phyloP scores from a whole-genome alignment of 2,113 vertebrate genomes.

The Eublepharis macularius region DNA sequence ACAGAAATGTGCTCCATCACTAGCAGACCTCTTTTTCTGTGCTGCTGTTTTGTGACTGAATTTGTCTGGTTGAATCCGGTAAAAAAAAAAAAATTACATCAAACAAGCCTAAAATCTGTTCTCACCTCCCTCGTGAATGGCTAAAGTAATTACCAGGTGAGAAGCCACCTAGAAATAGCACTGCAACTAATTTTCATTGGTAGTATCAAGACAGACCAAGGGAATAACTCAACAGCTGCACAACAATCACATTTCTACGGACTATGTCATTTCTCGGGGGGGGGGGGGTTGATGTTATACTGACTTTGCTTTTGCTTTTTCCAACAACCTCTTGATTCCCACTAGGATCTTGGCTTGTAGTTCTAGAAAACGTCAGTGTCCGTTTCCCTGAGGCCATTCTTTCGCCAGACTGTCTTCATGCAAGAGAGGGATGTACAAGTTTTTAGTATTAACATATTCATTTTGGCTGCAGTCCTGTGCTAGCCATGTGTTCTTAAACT shows the following conservation, averaged over 20 bases:
- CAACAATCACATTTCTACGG: neutral
- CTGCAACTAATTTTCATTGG: slow-evolving; percentile 17
- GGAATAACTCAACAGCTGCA: neutral
- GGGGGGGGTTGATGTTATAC: neutral
- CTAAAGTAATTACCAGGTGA: no score
- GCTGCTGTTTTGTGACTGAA: no score
- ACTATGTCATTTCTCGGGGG: neutral
- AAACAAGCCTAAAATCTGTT: no score
- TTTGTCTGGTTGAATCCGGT: no score
- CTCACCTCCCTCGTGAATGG: no score
- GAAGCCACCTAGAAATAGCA: slow-evolving; percentile 43
- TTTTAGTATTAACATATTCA: neutral
- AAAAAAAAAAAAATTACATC: no score
- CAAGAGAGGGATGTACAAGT: neutral
- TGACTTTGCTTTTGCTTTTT: neutral
- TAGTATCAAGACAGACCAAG: neutral
- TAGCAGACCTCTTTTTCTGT: no score
- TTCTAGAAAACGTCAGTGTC: neutral
- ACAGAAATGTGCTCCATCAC: no score
- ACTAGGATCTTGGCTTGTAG: neutral
- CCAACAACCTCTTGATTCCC: neutral
- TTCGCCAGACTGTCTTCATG: neutral
- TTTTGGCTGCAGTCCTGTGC: slow-evolving; percentile 1
- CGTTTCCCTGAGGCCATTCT: neutral
- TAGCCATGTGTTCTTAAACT: neutral